Conservation (phyloP, 2,113 vertebrate genomes). For the Neolamprologus fasciatus region DNA sequence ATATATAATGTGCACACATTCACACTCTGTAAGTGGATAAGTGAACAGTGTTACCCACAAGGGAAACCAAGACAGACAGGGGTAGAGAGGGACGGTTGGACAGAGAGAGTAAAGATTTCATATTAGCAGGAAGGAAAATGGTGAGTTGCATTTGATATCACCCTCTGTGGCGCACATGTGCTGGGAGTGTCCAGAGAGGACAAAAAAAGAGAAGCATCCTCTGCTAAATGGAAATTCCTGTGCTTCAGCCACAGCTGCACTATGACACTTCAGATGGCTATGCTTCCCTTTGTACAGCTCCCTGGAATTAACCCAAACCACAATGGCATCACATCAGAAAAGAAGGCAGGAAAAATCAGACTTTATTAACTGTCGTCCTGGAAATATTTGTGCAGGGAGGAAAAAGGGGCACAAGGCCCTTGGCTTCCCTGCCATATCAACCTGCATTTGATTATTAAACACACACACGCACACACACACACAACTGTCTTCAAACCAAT, state of each 20-base stretch:
- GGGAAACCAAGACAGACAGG: neutral
- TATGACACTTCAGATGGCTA: conserved; percentile 86
- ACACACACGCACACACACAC: conserved; percentile 1
- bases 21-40: neutral
- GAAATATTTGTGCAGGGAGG: conserved; percentile 67
- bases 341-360: conserved; percentile 59
- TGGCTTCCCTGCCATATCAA: conserved; percentile 49
- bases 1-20: neutral
- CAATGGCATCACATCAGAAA: conserved; percentile 88
- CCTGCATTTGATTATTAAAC: conserved; percentile 52
- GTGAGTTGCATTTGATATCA: conserved; percentile 76
- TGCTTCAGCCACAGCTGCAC: conserved; percentile 79
- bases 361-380: conserved; percentile 77
- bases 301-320: conserved; percentile 88
- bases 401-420: conserved; percentile 48
- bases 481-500: conserved; percentile 2
- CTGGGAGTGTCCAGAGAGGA: conserved; percentile 26
- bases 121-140: neutral
- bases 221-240: conserved; percentile 77
- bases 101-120: conserved; percentile 9
- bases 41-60: neutral
- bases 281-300: conserved; percentile 80
- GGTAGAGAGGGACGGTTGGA: neutral
- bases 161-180: conserved; percentile 88
- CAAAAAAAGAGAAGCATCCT: conserved; percentile 53